Base-by-base conservation (phyloP, 2,797 vertebrate species). In the Bryconaethiops microstoma region DNA sequence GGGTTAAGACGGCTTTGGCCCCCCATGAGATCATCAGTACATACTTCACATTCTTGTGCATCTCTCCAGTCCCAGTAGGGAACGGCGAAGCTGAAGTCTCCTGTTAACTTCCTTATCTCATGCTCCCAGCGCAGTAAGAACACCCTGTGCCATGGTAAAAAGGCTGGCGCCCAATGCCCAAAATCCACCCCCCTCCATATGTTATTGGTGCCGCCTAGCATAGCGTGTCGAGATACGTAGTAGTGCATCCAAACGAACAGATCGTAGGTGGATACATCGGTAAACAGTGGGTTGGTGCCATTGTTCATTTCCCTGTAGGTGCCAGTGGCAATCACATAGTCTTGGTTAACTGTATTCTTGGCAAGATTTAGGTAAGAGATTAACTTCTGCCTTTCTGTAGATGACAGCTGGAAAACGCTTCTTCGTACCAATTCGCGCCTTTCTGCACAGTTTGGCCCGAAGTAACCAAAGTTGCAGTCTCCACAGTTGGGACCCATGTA, bases 11-110 rank as follows among this genome's bases (percentile, higher is more conserved):
- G 90, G 83, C 94, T 95, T 42, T 78, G 91, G 14, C 79, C 94
- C 0, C 97, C 97, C 95, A 99, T 94, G 72, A 96, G 93, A 19
- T 98, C 95, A 75, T 99, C 95, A 0, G 95, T 98, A 83, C 97
- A 99, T 75, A 99, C 89, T 0, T 90, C 95, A 75, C 97, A 99
- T 5, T 79, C 89, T 84, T 91, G 82, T 0, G 95, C 95, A 63
- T 99, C 96, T 75, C 96, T 83, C 97, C 97, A 99, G 74, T 99
- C 97, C 97, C 97, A 99, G 89, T 97, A 99, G 0, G 97, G 97
- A 79, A 99, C 91, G 16, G 94, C 94, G 90, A 99, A 99, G 76
- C 91, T 91, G 74, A 76, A 88, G 83, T 99, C 97, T 1, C 95
- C 95, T 0, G 94, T 95, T 85, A 96, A 77, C 85, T 93, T 96